Evolutionary conservation across 2,888 invertebrate genomes (phyloP).

Genomic region (Synanthedon andrenaeformis): DNA sequence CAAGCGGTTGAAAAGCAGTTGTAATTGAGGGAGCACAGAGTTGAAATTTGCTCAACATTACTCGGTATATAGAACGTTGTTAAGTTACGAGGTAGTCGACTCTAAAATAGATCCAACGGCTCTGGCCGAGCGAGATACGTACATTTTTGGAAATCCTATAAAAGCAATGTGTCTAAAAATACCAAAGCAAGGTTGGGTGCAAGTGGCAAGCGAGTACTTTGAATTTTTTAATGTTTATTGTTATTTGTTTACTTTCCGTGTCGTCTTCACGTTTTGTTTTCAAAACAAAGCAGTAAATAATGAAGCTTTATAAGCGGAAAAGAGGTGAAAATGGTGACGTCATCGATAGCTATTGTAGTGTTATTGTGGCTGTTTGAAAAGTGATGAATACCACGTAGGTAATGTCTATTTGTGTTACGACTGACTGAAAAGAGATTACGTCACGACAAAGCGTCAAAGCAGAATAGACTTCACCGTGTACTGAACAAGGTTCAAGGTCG

Average conservation of each 20-base stretch:
- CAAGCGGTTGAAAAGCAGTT: neutral
- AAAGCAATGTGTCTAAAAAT: constrained; percentile 51
- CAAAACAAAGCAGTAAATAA: neutral
- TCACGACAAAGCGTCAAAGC: constrained; percentile 1
- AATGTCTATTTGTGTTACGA: constrained; percentile 4
- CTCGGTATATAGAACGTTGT: constrained; percentile 42
- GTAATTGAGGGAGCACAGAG: constrained; percentile 17
- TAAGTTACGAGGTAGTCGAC: constrained; percentile 30
- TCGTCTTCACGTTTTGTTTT: neutral
- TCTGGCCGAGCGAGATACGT: constrained; percentile 51
- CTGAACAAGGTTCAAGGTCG: constrained; percentile 6
- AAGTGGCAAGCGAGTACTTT: constrained; percentile 30
- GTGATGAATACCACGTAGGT: constrained; percentile 2
- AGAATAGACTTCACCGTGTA: constrained; percentile 1
- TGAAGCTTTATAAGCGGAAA: neutral
- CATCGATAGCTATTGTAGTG: constrained; percentile 3
- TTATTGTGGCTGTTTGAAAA: neutral
- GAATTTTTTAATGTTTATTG: neutral
- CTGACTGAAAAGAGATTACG: neutral
- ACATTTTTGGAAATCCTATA: constrained; percentile 69
- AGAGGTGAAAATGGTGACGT: constrained; percentile 3
- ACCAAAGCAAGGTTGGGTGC: constrained; percentile 46
- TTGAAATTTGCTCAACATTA: constrained; percentile 30
- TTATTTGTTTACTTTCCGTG: neutral
- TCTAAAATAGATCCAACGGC: constrained; percentile 57